These are phyloP conservation scores for Bradypus variegatus DNA, from an alignment of 2,797 vertebrate genomes.

Conservation along the genomic window DNA sequence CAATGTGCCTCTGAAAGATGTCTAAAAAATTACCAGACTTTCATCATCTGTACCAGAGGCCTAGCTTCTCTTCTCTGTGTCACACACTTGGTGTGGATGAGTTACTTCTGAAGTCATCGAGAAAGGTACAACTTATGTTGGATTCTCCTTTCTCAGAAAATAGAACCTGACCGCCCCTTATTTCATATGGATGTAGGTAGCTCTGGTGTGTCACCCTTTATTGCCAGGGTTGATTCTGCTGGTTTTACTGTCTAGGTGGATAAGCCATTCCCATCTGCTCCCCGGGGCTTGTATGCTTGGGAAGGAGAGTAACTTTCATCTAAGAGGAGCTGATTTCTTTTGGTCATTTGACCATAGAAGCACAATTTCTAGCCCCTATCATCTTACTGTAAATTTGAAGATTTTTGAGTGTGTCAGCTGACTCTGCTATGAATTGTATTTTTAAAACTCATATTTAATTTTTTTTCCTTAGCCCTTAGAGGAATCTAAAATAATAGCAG, in stretches of 20 bases:
- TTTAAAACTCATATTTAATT: neutral
- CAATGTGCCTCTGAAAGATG: neutral
- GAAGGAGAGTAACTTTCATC: neutral
- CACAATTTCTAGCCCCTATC: neutral
- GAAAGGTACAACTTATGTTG: neutral
- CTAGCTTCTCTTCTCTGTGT: neutral
- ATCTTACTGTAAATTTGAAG: constrained; percentile 35
- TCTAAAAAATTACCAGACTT: neutral
- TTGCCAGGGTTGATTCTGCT: neutral
- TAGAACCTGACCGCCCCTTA: neutral
- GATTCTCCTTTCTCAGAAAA: neutral
- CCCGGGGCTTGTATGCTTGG: neutral
- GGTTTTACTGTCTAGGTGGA: neutral
- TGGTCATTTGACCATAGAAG: neutral
- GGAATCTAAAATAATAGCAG: neutral
- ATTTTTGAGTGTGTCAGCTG: neutral
- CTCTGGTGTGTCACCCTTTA: neutral
- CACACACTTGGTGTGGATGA: neutral
- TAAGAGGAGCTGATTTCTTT: neutral
- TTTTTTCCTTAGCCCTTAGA: neutral
- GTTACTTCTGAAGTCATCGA: neutral
- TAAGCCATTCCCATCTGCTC: neutral
- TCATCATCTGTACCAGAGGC: neutral
- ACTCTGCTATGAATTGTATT: constrained; percentile 27
- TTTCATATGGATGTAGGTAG: neutral